phyloP scores from a whole-genome alignment of 2,113 vertebrate species.

The Gasterosteus aculeatus region DNA sequence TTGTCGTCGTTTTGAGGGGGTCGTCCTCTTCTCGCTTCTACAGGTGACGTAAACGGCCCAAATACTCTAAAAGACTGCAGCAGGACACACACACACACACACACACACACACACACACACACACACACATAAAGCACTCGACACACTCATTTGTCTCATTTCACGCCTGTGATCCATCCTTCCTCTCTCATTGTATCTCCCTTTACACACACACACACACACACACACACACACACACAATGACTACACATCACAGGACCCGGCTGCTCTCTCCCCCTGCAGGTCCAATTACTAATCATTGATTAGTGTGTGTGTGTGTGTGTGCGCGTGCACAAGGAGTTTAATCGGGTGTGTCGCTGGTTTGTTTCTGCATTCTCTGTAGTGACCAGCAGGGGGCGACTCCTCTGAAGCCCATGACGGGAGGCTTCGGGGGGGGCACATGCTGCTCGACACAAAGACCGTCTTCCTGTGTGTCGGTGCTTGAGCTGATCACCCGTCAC shows the following conservation, averaged over 20 bases:
- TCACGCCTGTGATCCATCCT: conserved; percentile 60
- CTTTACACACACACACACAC: conserved; percentile 18
- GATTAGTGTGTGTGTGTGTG: conserved; percentile 40
- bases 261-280: conserved; percentile 28
- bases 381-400: too few species aligned
- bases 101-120: conserved; percentile 24
- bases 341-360: conserved; percentile 20
- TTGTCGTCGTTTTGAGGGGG: too few species aligned
- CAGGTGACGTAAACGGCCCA: conserved; percentile 15
- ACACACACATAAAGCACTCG: conserved; percentile 18
- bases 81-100: conserved; percentile 4
- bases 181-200: conserved; percentile 57
- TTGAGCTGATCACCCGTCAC: background rate
- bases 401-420: too few species aligned
- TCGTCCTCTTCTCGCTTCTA: background rate
- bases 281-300: conserved; percentile 58
- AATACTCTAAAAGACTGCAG: background rate
- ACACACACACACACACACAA: background rate
- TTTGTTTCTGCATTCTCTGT: background rate
- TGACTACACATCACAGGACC: conserved; percentile 29
- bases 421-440: too few species aligned
- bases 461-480: too few species aligned
- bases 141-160: conserved; percentile 68
- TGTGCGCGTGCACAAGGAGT: conserved; percentile 5
- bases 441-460: too few species aligned